Base-by-base conservation (phyloP, 2,797 vertebrate genomes). In the Linurgus olivaceus region DNA sequence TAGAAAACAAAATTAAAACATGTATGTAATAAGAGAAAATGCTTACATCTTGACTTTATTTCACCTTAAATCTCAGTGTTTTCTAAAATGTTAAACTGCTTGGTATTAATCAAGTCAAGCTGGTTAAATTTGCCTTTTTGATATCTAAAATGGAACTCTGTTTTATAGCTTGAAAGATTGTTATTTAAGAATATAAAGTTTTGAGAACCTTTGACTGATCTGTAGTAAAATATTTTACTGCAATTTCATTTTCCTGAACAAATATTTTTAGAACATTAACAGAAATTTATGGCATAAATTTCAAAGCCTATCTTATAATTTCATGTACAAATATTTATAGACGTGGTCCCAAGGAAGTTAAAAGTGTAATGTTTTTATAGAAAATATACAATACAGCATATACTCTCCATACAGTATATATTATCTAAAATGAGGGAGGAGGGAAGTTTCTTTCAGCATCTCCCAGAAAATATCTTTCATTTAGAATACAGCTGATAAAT, bases 251-350 rank as follows among this genome's bases (percentile, higher is more conserved):
- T 94, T 75, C 92, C 73, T 93, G 85, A 77, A 77, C 72, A 97
- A 96, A 94, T 96, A 95, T 94, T 96, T 96, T 92, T 81, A 85
- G 73, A 91, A 94, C 89, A 94, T 96, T 93, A 96, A 83, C 93
- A 89, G 92, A 97, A 95, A 97, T 88, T 75, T 89, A 91, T 89
- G 86, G 79, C 84, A 92, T 89, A 91, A 83, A 72, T 95, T 96
- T 96, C 93, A 96, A 97, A 96, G 90, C 44, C 79, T 76, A 84
- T 90, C 23, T 1, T 92, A 86, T 95, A 95, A 97, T 96, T 97
- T 95, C 72, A 92, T 86, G 86, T 85, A 70, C 59, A 95, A 96
- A 96, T 96, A 94, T 96, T 96, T 97, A 92, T 88, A 89, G 94
- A 95, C 88, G 81, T 7, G 83, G 52, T 92, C 86, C 57, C 77